These are phyloP conservation scores for Sinosuthora webbiana DNA, from an alignment of 2,113 vertebrate genomes.

Conservation along the genomic window DNA sequence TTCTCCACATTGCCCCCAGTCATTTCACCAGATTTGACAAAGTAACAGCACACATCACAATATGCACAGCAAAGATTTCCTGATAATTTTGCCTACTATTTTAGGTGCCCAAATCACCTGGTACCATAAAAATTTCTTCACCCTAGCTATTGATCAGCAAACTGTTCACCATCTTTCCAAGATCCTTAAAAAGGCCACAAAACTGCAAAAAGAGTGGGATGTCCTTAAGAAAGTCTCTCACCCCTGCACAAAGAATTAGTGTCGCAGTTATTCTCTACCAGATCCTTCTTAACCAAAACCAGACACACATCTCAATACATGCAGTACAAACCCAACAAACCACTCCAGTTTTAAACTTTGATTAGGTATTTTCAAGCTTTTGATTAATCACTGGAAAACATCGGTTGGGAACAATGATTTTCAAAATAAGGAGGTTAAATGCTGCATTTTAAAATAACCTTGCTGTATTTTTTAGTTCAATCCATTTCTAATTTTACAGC, in stretches of 20 bases:
- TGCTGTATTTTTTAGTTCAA: slow-evolving; percentile 49
- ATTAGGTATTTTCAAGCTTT: neutral
- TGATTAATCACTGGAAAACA: neutral
- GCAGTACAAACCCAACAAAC: neutral
- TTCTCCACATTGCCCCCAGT: neutral
- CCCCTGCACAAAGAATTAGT: neutral
- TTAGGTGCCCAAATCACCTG: neutral
- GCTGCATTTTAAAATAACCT: slow-evolving; percentile 55
- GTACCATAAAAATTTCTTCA: neutral
- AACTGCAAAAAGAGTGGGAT: neutral
- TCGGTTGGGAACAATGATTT: neutral
- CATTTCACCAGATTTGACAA: neutral
- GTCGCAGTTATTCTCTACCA: neutral
- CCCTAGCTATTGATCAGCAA: neutral
- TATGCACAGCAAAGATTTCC: neutral
- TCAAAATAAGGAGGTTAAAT: slow-evolving; percentile 16
- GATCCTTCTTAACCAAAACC: neutral
- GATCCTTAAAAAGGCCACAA: neutral
- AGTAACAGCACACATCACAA: neutral
- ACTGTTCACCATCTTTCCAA: neutral
- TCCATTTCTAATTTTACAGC: slow-evolving; percentile 66
- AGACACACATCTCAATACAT: neutral
- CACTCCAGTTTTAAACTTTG: neutral
- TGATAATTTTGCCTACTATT: neutral
- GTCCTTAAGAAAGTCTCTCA: neutral